Base-by-base conservation (phyloP, 2,888 invertebrate species). In the Branchellion lobata region DNA sequence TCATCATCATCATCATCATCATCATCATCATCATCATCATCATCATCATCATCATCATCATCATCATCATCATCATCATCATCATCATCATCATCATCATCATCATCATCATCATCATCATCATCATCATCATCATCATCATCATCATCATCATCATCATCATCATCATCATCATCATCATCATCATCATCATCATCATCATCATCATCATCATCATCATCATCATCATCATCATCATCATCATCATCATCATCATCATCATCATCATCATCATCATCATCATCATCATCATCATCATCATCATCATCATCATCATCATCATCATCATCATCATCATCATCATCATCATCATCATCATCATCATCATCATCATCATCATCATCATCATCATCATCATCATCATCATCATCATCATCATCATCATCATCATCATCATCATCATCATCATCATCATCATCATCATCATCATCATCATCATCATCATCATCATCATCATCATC, bases 401-500 rank as follows among this genome's bases (percentile, higher is more conserved):
- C 76, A 76, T 31, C 76, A 61, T 29, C 82, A 81, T 92, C 92
- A 90, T 92, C 76, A 76, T 53, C 76, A 76, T 57, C 61, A 57
- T 76, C 61, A 76, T 33, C 76, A 76, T 61, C 76, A 76, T 31
- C 76, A 61, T 29, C 82, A 81, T 92, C 92, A 90, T 92, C 76
- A 76, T 53, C 76, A 76, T 57, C 61, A 57, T 76, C 61, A 76
- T 33, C 76, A 76, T 61, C 76, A 76, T 31, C 76, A 61, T 29
- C 82, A 81, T 92, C 92, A 90, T 92, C 76, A 76, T 53, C 76
- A 76, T 57, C 61, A 57, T 76, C 61, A 76, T 33, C 76, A 76
- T 61, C 76, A 76, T 31, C 76, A 61, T n/a, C 82, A 81, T 92
- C 92, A 90, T 92, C n/a, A n/a, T n/a, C n/a, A n/a, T n/a, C n/a